These are phyloP conservation scores for Chalcis sispes DNA, from an alignment of 2,888 invertebrate species.

Conservation along the genomic window DNA sequence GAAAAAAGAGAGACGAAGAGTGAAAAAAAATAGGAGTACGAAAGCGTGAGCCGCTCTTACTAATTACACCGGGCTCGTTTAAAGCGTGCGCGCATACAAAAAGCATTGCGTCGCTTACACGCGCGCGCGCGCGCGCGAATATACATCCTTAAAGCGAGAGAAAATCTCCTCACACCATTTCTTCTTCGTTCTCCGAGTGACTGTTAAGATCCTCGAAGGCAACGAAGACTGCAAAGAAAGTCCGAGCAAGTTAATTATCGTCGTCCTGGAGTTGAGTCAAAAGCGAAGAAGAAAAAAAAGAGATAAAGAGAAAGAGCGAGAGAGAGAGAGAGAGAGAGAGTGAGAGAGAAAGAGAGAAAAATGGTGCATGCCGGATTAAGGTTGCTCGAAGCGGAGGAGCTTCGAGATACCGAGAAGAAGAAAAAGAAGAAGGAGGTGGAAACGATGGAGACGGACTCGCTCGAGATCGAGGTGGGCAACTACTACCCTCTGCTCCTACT, in stretches of 20 bases:
- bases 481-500: neutral
- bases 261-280: neutral
- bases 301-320: neutral
- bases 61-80: constrained; percentile 2
- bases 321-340: neutral
- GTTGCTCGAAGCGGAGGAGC: constrained; percentile 31
- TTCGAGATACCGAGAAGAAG: neutral
- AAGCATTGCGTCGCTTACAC: too few relatives aligned
- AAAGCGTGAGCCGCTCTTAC: neutral
- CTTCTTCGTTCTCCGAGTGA: too few relatives aligned
- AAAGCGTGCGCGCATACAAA: too few relatives aligned
- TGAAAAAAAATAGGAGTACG: too few relatives aligned
- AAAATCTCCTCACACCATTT: neutral
- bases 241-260: constrained; percentile 29
- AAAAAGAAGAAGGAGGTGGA: constrained; percentile 8
- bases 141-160: too few relatives aligned
- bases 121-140: too few relatives aligned
- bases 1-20: too few relatives aligned
- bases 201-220: too few relatives aligned
- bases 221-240: constrained; percentile 3
- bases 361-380: constrained; percentile 44
- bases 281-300: neutral
- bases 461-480: constrained; percentile 44
- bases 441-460: constrained; percentile 46
- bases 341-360: constrained; percentile 7